phyloP scores from a whole-genome alignment of 2,797 vertebrate genomes.

The Poeciliopsis turneri region DNA sequence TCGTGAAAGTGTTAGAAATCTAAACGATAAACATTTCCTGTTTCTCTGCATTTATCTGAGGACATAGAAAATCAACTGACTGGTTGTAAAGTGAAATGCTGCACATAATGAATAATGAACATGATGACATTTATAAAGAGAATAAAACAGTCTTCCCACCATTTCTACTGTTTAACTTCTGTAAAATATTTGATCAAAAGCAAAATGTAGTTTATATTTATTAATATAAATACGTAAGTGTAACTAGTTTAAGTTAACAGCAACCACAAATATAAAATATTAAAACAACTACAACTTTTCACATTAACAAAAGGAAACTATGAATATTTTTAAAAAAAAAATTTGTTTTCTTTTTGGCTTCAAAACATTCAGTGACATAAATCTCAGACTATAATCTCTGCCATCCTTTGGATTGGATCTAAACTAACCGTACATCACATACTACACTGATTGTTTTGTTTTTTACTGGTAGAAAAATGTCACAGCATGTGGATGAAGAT shows the following conservation, averaged over 20 bases:
- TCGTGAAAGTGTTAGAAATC: background rate
- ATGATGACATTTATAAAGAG: conserved; percentile 10
- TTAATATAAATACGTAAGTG: conserved; percentile 6
- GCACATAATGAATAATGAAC: conserved; percentile 52
- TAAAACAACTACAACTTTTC: background rate
- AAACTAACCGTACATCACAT: background rate
- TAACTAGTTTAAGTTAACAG: background rate
- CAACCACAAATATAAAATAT: background rate
- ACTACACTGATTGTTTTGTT: background rate
- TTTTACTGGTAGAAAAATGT: background rate
- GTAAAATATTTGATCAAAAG: background rate
- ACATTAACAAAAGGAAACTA: background rate
- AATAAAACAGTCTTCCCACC: background rate
- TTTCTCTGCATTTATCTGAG: conserved; percentile 9
- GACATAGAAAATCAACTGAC: conserved; percentile 32
- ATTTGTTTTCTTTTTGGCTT: background rate
- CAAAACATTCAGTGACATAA: background rate
- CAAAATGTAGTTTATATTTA: conserved; percentile 5
- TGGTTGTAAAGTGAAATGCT: conserved; percentile 44
- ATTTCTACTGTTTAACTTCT: background rate
- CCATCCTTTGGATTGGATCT: background rate
- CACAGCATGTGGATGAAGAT: background rate
- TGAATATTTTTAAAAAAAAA: no score
- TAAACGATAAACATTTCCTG: background rate
- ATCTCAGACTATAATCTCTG: background rate